These are phyloP conservation scores for Gymnothorax javanicus DNA, from an alignment of 2,797 vertebrate species.

Conservation along the genomic window DNA sequence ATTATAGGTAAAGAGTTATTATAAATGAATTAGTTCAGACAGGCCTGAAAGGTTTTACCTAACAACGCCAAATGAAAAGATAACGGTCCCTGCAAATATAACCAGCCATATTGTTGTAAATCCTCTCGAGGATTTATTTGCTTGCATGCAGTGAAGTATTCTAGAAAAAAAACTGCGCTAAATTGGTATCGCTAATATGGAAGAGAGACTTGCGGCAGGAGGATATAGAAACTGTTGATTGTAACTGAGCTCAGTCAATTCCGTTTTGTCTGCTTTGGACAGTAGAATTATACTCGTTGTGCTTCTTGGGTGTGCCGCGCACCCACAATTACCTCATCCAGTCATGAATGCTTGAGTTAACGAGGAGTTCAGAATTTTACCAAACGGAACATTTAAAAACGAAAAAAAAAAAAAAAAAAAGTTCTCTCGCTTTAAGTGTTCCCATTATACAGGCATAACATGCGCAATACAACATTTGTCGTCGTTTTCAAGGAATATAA, in stretches of 20 bases:
- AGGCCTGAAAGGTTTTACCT: background rate
- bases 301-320: too few species aligned
- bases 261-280: background rate
- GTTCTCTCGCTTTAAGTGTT: background rate
- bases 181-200: background rate
- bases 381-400: background rate
- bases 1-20: background rate
- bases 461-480: constrained; percentile 5
- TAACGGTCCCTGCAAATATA: background rate
- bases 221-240: background rate
- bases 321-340: background rate
- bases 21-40: background rate
- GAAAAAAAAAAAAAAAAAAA: background rate
- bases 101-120: background rate
- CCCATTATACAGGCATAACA: background rate
- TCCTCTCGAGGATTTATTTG: background rate
- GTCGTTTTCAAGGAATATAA: constrained; percentile 44
- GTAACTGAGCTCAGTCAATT: background rate
- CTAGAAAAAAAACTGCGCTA: background rate
- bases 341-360: background rate
- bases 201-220: background rate
- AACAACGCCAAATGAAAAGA: background rate
- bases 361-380: background rate
- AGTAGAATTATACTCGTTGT: background rate
- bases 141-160: background rate